A percentile compares a stretch with the other conserved stretches of the same genome.
phyloP scores from a whole-genome alignment of 2,797 vertebrate genomes.

The Pelochelys cantorii region DNA sequence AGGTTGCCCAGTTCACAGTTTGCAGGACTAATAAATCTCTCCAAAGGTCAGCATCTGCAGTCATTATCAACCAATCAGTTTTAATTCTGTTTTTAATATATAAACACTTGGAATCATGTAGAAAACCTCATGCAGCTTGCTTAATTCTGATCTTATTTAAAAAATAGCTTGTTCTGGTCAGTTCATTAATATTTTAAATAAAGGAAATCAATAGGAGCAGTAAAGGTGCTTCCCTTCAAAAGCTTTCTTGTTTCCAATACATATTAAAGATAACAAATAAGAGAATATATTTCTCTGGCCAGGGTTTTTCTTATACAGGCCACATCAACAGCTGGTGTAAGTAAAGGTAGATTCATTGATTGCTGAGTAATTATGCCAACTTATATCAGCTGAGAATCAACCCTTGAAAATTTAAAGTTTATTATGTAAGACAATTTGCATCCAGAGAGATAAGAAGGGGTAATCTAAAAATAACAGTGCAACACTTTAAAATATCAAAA shows the following conservation, averaged over 20 bases:
- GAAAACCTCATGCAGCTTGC: slow-evolving; percentile 69
- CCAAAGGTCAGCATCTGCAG: slow-evolving; percentile 74
- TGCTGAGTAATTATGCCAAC: slow-evolving; percentile 1
- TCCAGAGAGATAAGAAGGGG: background rate
- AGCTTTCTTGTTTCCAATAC: slow-evolving; percentile 63
- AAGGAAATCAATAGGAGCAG: slow-evolving; percentile 67
- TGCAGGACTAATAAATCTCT: slow-evolving; percentile 75
- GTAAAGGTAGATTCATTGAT: slow-evolving; percentile 23
- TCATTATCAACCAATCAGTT: slow-evolving; percentile 75
- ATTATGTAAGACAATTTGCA: slow-evolving; percentile 2
- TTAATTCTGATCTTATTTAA: slow-evolving; percentile 53
- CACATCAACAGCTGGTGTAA: slow-evolving; percentile 50
- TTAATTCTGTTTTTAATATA: slow-evolving; percentile 75
- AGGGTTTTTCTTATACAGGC: slow-evolving; percentile 55
- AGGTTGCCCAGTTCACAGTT: slow-evolving; percentile 68
- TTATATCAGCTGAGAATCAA: slow-evolving; percentile 57
- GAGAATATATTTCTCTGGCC: slow-evolving; percentile 16
- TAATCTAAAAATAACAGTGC: background rate
- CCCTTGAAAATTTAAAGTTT: slow-evolving; percentile 1
- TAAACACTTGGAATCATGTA: slow-evolving; percentile 67
- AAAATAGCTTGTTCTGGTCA: slow-evolving; percentile 48
- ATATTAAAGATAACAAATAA: slow-evolving; percentile 69
- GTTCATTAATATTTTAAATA: slow-evolving; percentile 71
- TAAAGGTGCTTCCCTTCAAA: slow-evolving; percentile 57
- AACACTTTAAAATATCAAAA: background rate